phyloP scores from a whole-genome alignment of 2,888 invertebrate species.

The Creontiades dilutus region DNA sequence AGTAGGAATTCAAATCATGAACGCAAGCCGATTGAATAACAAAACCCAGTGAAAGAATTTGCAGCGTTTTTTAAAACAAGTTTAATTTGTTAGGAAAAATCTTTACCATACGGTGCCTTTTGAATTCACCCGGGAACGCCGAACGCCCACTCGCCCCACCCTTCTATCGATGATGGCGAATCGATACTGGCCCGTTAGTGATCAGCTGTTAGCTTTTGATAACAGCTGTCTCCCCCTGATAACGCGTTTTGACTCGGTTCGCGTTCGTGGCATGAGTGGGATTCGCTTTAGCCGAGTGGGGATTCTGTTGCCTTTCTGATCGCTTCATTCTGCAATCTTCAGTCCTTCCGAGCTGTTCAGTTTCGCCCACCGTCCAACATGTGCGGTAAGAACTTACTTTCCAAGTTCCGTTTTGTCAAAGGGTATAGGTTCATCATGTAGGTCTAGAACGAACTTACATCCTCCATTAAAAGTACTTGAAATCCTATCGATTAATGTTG shows the following conservation, averaged over 20 bases:
- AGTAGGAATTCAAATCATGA: too few species aligned
- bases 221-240: slow-evolving; percentile 18
- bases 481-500: too few species aligned
- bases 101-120: too few species aligned
- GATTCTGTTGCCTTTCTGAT: slow-evolving; percentile 54
- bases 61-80: too few species aligned
- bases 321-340: slow-evolving; percentile 63
- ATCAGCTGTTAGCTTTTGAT: slow-evolving; percentile 5
- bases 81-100: too few species aligned
- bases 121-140: background rate
- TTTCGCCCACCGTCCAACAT: slow-evolving; percentile 49
- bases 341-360: slow-evolving; percentile 56
- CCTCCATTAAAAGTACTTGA: too few species aligned
- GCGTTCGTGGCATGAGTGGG: slow-evolving; percentile 41
- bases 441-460: too few species aligned
- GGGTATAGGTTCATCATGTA: too few species aligned
- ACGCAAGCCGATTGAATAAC: too few species aligned
- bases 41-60: too few species aligned
- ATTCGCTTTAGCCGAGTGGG: slow-evolving; percentile 31
- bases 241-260: slow-evolving; percentile 7
- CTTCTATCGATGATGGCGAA: background rate
- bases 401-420: too few species aligned
- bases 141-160: slow-evolving; percentile 3
- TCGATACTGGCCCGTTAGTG: background rate
- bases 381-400: slow-evolving; percentile 51